Evolutionary conservation across 1,140 invertebrate species (phyloP).

Genomic region (Harlomillsia oculata): DNA sequence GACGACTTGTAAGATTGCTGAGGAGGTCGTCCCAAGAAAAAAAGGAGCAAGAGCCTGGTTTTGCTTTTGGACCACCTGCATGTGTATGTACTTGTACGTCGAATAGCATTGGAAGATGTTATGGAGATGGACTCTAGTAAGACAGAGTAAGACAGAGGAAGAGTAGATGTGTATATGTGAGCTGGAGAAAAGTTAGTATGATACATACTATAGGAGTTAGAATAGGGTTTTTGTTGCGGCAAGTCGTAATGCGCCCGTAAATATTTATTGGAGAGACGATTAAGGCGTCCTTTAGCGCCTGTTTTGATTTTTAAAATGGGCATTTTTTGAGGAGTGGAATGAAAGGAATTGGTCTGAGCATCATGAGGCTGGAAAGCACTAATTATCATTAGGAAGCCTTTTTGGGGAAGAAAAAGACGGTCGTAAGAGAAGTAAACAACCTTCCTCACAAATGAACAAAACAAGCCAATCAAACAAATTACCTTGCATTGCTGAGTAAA

Average conservation of each 20-base stretch:
- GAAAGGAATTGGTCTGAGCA: conserved; percentile 1
- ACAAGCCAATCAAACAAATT: conserved; percentile 34
- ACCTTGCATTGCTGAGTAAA: conserved; percentile 24
- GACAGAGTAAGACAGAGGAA: too few relatives aligned
- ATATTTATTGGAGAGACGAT: conserved; percentile 37
- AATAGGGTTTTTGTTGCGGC: too few relatives aligned
- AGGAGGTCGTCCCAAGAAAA: too few relatives aligned
- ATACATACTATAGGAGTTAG: too few relatives aligned
- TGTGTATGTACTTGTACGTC: too few relatives aligned
- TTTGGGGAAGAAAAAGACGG: conserved; percentile 31
- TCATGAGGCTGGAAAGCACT: conserved; percentile 29
- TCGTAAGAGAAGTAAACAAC: conserved; percentile 31
- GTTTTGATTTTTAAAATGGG: conserved; percentile 24
- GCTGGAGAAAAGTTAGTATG: too few relatives aligned
- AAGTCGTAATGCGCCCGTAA: conserved; percentile 23
- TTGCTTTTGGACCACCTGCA: too few relatives aligned
- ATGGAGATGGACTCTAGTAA: too few relatives aligned
- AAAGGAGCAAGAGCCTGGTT: too few relatives aligned
- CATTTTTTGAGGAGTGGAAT: conserved; percentile 7
- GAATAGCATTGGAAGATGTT: too few relatives aligned
- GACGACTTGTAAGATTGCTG: too few relatives aligned
- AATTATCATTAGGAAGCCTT: conserved; percentile 36
- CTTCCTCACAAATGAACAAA: conserved; percentile 28
- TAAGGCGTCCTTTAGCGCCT: conserved; percentile 25
- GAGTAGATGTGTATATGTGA: too few relatives aligned